Evolutionary conservation across 2,113 vertebrate species (phyloP).

Genomic region (Sialia sialis): DNA sequence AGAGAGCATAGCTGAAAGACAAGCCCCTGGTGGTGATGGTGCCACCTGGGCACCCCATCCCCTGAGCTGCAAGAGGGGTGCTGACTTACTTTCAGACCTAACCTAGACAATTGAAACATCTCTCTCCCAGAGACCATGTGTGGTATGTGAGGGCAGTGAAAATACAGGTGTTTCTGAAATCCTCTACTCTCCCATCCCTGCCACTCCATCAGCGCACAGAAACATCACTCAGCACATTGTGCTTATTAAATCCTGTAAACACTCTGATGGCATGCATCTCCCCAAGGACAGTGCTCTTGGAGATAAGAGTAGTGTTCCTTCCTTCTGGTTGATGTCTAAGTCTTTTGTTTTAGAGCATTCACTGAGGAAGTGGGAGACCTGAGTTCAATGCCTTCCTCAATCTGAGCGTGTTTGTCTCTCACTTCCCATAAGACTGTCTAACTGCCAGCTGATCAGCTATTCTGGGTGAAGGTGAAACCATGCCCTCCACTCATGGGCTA

Average conservation of each 20-base stretch:
- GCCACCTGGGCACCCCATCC: background rate
- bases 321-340: background rate
- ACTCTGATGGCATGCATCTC: background rate
- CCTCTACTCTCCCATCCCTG: background rate
- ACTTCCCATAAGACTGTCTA: slow-evolving; percentile 26
- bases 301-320: background rate
- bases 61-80: fast-evolving
- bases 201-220: background rate
- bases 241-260: background rate
- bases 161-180: background rate
- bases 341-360: slow-evolving; percentile 19
- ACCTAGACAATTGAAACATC: background rate
- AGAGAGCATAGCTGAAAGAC: background rate
- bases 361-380: slow-evolving; percentile 51
- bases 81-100: background rate
- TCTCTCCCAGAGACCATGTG: background rate
- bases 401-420: slow-evolving; percentile 14
- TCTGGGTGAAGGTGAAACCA: background rate
- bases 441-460: background rate
- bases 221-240: background rate
- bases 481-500: background rate
- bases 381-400: slow-evolving; percentile 42
- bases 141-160: background rate
- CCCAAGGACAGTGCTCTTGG: background rate
- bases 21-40: background rate